A percentile compares a stretch with the other conserved stretches of the same genome.
phyloP scores from a whole-genome alignment of 2,888 invertebrate genomes.

The Saturnia pavonia region DNA sequence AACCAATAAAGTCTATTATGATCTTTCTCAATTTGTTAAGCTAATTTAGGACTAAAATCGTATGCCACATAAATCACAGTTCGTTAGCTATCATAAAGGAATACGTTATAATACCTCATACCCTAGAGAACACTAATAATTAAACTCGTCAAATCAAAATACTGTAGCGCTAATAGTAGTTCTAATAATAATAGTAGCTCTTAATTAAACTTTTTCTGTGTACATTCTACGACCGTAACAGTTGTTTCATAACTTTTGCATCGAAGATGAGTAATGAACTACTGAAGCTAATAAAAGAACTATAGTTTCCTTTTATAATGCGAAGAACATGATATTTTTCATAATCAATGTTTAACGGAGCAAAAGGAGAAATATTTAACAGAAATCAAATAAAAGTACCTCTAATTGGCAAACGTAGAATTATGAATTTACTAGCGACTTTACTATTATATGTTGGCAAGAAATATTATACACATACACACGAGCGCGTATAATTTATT shows the following conservation, averaged over 20 bases:
- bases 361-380: background rate
- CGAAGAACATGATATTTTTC: too few relatives aligned
- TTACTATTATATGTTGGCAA: too few relatives aligned
- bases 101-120: background rate
- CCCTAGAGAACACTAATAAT: background rate
- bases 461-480: too few relatives aligned
- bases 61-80: background rate
- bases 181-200: too few relatives aligned
- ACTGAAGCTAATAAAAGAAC: background rate
- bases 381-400: too few relatives aligned
- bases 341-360: background rate
- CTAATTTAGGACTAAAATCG: background rate
- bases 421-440: too few relatives aligned
- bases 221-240: too few relatives aligned
- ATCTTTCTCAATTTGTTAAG: background rate
- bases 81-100: background rate
- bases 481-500: too few relatives aligned
- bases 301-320: background rate
- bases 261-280: too few relatives aligned
- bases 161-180: background rate
- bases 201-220: too few relatives aligned
- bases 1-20: background rate
- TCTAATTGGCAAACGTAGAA: too few relatives aligned
- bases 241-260: too few relatives aligned
- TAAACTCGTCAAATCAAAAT: background rate